Conservation (phyloP, 2,888 invertebrate genomes). For the Dolichopus griseipennis region DNA sequence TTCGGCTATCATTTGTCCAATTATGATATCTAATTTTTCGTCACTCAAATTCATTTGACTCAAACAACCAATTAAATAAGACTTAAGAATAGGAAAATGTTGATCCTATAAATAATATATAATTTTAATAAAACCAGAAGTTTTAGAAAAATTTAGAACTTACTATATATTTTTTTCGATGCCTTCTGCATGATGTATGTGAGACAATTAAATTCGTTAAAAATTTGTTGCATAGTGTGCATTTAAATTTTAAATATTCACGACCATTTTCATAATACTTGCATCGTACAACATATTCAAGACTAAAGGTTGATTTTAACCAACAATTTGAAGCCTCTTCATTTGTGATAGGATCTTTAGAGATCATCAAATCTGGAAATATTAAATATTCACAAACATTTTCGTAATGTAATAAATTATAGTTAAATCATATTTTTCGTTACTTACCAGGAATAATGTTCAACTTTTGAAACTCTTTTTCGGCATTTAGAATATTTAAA, state of each 20-base stretch:
- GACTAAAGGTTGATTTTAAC: neutral
- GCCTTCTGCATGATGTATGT: neutral
- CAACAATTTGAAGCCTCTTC: neutral
- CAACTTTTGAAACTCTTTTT: neutral
- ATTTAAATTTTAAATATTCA: neutral
- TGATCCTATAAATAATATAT: neutral
- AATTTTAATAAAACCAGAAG: neutral
- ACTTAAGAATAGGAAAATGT: neutral
- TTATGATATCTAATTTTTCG: neutral
- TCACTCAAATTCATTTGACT: neutral
- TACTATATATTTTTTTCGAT: neutral
- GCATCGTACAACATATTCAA: neutral
- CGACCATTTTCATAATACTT: neutral
- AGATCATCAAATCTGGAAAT: neutral
- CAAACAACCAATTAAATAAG: neutral
- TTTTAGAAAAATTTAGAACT: neutral
- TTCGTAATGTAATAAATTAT: neutral
- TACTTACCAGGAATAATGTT: neutral
- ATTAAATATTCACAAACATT: neutral
- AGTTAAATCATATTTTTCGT: neutral
- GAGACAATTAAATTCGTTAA: neutral
- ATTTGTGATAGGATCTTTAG: neutral
- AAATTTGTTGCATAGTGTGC: neutral
- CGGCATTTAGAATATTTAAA: neutral
- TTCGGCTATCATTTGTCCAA: neutral